phyloP scores from a whole-genome alignment of 2,113 vertebrate genomes.

The Ceyx melanurus region DNA sequence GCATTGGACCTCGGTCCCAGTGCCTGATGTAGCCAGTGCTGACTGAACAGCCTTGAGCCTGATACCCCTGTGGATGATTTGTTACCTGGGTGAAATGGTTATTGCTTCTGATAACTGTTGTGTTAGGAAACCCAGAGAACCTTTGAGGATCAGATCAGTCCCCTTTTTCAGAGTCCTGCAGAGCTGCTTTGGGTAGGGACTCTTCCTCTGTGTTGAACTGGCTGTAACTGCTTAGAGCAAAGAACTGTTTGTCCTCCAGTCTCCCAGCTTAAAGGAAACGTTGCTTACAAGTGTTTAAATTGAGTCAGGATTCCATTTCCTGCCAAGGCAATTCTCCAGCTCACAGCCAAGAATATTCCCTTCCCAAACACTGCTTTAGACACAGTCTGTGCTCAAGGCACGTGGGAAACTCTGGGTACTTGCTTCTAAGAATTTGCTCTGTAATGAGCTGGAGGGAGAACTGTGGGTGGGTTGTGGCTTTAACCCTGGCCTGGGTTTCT shows the following conservation, averaged over 20 bases:
- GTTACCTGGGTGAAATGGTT: neutral
- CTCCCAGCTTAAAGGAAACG: neutral
- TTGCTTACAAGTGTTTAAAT: neutral
- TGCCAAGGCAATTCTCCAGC: constrained; percentile 11
- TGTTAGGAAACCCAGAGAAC: neutral
- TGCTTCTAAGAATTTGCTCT: neutral
- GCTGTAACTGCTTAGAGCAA: neutral
- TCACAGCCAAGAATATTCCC: neutral
- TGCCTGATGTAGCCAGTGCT: neutral
- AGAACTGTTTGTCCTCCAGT: constrained; percentile 23
- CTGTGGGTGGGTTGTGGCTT: neutral
- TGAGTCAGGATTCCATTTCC: neutral
- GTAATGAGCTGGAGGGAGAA: neutral
- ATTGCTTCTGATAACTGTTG: neutral
- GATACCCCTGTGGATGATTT: neutral
- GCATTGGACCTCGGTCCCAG: neutral
- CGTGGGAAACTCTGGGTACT: neutral
- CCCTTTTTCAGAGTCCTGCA: neutral
- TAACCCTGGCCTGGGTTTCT: constrained; percentile 5
- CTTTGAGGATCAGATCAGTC: neutral
- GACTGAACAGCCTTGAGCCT: neutral
- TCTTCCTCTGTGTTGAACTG: neutral
- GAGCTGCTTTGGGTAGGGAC: neutral
- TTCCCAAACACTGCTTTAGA: neutral
- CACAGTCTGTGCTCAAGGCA: neutral